phyloP scores from a whole-genome alignment of 1,140 invertebrate species.

The Gryon sp. region DNA sequence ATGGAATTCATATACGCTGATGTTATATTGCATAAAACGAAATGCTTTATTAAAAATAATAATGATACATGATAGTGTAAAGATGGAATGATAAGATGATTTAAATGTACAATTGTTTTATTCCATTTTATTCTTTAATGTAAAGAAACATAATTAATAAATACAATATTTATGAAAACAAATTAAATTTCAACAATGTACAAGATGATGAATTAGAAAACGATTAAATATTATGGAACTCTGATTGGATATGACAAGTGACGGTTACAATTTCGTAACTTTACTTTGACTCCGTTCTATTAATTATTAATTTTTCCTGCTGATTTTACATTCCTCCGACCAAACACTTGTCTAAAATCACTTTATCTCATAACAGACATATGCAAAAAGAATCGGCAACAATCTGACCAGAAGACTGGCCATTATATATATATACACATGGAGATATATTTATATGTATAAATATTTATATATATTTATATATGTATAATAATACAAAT shows the following conservation, averaged over 20 bases:
- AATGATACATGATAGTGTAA: no score
- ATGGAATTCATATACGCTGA: no score
- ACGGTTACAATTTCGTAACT: conserved; percentile 14
- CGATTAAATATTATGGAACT: conserved; percentile 47
- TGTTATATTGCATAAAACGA: no score
- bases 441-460: conserved; percentile 15
- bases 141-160: conserved; percentile 45
- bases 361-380: conserved; percentile 20
- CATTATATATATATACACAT: conserved; percentile 38
- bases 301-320: no score
- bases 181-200: conserved; percentile 53
- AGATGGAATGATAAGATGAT: neutral
- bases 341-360: conserved; percentile 7
- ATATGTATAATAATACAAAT: conserved; percentile 32
- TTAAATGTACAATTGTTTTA: conserved; percentile 42
- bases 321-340: no score
- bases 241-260: conserved; percentile 34
- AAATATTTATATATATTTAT: conserved; percentile 9
- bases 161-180: conserved; percentile 43
- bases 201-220: conserved; percentile 52
- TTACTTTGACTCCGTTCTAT: no score
- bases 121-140: conserved; percentile 40
- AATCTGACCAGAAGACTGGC: conserved; percentile 12
- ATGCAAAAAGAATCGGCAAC: conserved; percentile 38
- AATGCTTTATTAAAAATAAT: no score